Percentiles rank a stretch among this genome's conserved stretches.
Conservation (phyloP, 30 jellyfish, hydroid and myxozoan species). For the Chrysaora quinquecirrha region DNA sequence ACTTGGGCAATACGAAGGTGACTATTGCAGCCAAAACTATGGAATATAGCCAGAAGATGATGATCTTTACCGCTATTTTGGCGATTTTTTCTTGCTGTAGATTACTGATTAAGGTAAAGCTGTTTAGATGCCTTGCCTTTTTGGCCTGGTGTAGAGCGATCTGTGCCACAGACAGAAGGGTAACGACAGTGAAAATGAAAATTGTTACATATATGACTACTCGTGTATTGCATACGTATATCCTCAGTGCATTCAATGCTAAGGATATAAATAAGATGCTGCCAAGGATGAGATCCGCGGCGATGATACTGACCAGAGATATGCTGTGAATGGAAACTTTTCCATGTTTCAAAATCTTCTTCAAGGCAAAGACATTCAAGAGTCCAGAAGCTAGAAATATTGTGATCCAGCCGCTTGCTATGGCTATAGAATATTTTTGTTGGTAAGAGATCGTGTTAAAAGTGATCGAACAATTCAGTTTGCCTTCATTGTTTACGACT, state of each 20-base stretch:
- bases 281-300: background rate
- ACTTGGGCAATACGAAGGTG: background rate
- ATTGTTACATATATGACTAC: no score
- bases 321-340: background rate
- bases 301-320: background rate
- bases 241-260: no score
- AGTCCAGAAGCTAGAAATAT: no score
- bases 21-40: background rate
- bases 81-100: background rate
- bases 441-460: no score
- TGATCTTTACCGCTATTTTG: background rate
- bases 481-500: no score
- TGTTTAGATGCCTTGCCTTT: background rate
- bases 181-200: background rate
- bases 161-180: background rate
- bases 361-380: background rate
- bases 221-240: no score
- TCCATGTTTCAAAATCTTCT: background rate
- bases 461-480: no score
- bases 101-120: background rate
- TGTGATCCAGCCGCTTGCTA: no score
- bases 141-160: background rate
- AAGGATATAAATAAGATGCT: no score
- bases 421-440: no score
- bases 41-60: background rate